Conservation (phyloP, 2,797 vertebrate species). For the Kryptopterus vitreolus region DNA sequence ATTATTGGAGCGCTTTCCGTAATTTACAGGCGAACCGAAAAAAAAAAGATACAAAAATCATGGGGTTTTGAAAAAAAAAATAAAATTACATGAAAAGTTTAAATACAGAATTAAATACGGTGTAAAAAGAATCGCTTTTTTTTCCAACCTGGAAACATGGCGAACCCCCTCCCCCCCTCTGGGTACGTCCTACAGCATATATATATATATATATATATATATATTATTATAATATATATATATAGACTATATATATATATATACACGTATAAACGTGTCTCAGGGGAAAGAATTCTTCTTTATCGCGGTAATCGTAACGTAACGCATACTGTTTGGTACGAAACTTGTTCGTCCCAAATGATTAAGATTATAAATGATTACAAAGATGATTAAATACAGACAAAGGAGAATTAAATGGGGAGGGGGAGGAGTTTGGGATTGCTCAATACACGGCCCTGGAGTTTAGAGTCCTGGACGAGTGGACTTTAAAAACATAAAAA, state of each 20-base stretch:
- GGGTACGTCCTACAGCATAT: slow-evolving; percentile 71
- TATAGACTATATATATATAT: too few relatives aligned
- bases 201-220: too few relatives aligned
- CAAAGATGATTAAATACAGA: slow-evolving; percentile 62
- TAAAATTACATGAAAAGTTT: neutral
- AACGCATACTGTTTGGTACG: slow-evolving; percentile 71
- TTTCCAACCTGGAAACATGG: slow-evolving; percentile 70
- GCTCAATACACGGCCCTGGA: slow-evolving; percentile 72
- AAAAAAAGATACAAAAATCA: neutral
- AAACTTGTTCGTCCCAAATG: slow-evolving; percentile 67
- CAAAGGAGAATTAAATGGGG: slow-evolving; percentile 72
- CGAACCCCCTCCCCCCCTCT: slow-evolving; percentile 74
- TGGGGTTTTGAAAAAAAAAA: neutral
- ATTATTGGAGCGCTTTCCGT: slow-evolving; percentile 9
- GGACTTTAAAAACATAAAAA: slow-evolving; percentile 71
- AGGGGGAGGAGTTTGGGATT: slow-evolving; percentile 76
- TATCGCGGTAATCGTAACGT: slow-evolving; percentile 75
- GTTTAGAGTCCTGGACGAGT: slow-evolving; percentile 88
- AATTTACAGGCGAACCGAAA: slow-evolving; percentile 36
- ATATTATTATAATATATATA: too few relatives aligned
- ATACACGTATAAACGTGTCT: slow-evolving; percentile 70
- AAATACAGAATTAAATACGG: slow-evolving; percentile 5
- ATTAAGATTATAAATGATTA: slow-evolving; percentile 76
- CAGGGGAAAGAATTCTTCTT: slow-evolving; percentile 76
- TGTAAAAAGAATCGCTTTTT: slow-evolving; percentile 77